Evolutionary conservation across 2,888 invertebrate species (phyloP).

Genomic region (Aporophyla lueneburgensis): DNA sequence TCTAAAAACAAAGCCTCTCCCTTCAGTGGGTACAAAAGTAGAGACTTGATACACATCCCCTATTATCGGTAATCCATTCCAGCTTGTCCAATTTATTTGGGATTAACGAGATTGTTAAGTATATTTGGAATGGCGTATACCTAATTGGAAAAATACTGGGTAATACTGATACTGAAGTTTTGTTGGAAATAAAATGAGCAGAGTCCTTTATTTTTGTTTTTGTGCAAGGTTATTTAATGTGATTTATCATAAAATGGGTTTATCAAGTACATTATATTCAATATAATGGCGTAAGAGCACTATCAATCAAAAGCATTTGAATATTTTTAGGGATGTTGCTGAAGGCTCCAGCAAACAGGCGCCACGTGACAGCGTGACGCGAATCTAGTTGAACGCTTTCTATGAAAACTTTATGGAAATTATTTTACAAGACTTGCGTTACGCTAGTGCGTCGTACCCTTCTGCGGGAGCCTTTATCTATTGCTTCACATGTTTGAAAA

Average conservation of each 20-base stretch:
- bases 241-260: background rate
- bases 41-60: constrained; percentile 37
- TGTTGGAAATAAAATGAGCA: background rate
- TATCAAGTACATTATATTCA: background rate
- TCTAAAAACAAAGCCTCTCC: constrained; percentile 36
- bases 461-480: no score
- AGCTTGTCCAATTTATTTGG: constrained; percentile 64
- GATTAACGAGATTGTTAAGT: constrained; percentile 61
- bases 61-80: constrained; percentile 62
- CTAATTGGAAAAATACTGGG: constrained; percentile 58
- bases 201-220: constrained; percentile 25
- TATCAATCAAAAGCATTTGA: no score
- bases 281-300: no score
- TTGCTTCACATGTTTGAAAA: no score
- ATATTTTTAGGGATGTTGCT: no score
- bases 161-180: constrained; percentile 39
- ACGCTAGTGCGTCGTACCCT: no score
- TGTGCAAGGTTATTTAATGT: constrained; percentile 1
- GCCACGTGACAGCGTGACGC: no score
- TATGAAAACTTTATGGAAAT: no score
- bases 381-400: no score
- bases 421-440: no score
- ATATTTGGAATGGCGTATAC: constrained; percentile 45
- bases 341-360: no score
- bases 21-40: constrained; percentile 42